Evolutionary conservation across 2,113 vertebrate species (phyloP).

Genomic region (Platanista minor): DNA sequence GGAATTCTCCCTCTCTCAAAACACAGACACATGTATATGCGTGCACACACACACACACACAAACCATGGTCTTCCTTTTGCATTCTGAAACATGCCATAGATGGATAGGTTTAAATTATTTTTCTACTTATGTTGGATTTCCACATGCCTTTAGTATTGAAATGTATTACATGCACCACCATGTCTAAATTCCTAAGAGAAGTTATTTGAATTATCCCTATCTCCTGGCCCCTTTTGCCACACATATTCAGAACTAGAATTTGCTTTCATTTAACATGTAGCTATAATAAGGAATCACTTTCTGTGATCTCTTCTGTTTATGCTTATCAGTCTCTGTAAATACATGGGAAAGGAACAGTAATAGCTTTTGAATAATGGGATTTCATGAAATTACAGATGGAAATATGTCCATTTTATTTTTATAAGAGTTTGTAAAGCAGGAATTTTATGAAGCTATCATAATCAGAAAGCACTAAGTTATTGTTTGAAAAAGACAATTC

Average conservation of each 20-base stretch:
- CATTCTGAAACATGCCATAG: neutral
- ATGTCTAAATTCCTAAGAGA: neutral
- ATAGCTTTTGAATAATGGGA: neutral
- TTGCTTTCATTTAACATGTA: neutral
- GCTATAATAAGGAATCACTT: neutral
- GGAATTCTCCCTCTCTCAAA: neutral
- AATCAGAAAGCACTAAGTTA: neutral
- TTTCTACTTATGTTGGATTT: neutral
- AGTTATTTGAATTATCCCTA: neutral
- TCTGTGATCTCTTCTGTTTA: neutral
- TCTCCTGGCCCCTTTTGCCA: neutral
- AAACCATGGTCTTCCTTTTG: neutral
- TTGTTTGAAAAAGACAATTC: neutral
- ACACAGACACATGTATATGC: neutral
- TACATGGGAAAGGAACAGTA: neutral
- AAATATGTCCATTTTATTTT: neutral
- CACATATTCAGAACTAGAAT: neutral
- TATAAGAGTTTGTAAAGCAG: neutral
- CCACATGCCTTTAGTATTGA: neutral
- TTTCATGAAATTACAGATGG: conserved; percentile 27
- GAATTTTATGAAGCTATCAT: conserved; percentile 21
- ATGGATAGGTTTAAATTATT: neutral
- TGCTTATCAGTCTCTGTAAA: neutral
- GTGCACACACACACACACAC: rapidly evolving
- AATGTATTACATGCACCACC: neutral